Conservation (phyloP, 2,113 vertebrate genomes). For the Hucho hucho region DNA sequence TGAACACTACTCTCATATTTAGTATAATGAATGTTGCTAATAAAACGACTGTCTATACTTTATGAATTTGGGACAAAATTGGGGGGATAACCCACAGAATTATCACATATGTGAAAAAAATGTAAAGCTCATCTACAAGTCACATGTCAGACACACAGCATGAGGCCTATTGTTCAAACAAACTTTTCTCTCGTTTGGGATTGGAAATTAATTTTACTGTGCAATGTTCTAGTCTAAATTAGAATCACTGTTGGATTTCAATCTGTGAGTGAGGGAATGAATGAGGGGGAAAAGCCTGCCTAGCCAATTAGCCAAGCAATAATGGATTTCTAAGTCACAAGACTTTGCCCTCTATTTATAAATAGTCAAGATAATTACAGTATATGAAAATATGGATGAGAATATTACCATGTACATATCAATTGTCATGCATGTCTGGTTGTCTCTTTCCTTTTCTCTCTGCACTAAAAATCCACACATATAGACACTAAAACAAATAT, state of each 20-base stretch:
- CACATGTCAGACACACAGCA: background rate
- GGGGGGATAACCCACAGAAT: too few relatives aligned
- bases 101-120: too few relatives aligned
- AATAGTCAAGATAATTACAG: constrained; percentile 73
- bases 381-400: constrained; percentile 62
- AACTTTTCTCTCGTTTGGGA: background rate
- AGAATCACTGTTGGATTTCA: constrained; percentile 58
- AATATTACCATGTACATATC: constrained; percentile 65
- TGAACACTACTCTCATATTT: too few relatives aligned
- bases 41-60: too few relatives aligned
- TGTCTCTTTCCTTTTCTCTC: constrained; percentile 23
- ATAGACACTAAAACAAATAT: too few relatives aligned
- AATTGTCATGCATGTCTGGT: constrained; percentile 39
- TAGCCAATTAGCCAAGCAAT: constrained; percentile 67
- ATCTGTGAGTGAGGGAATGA: constrained; percentile 55
- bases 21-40: too few relatives aligned
- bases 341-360: constrained; percentile 71
- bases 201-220: constrained; percentile 24
- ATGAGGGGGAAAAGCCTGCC: constrained; percentile 45
- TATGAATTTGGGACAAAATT: too few relatives aligned
- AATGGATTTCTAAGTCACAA: constrained; percentile 72
- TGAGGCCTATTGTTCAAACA: constrained; percentile 13
- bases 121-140: background rate
- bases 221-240: constrained; percentile 53
- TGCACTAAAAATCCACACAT: constrained; percentile 27